Base-by-base conservation (phyloP, 1,140 invertebrate species). In the Neodiprion lecontei region DNA sequence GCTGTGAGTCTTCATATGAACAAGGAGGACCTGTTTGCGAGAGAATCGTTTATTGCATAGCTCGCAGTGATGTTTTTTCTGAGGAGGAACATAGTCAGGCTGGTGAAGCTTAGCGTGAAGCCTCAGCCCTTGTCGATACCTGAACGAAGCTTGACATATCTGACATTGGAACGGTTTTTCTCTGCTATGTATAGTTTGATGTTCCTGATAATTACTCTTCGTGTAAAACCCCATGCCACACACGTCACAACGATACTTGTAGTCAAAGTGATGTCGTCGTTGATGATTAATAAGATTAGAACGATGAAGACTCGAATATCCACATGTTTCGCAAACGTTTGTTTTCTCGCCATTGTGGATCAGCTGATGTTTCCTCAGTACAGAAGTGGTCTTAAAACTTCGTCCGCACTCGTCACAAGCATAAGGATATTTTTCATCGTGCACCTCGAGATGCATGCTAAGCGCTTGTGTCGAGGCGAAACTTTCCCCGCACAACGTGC, bases 221-320 rank as follows among this genome's bases (percentile, higher is more conserved):
- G 83, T 81, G 48, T 86, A 85, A 72, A 89, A 90, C 7, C 83
- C 82, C 8, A 88, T 85, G 10, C 92, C 92, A 85, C 95, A 96
- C 0, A 91, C 85, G 77, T 96, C 94, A 86, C 95, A 96, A 9
- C 83, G 76, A 72, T 84, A 89, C 23, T 86, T 87, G 71, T 86
- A 89, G 23, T 89, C 84, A 50, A 85, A 76, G 14, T 83, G 81
- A 77, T 89, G 88, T 1, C 84, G 80, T 5, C 80, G 84, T 72
- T 87, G 79, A 78, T 90, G 87, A 1, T 75, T 81, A 0, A 78
- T 74, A 3, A 90, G 75, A 70, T 83, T 86, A 7, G 88, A 85
- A 28, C 79, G 79, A 70, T 86, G 78, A 0, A 81, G 70, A 14
- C 82, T 84, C 9, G 81, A 78, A 71, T 87, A 89, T 11, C 80